Conservation (phyloP, 30 jellyfish, hydroid and myxozoan genomes). For the Turritopsis dohrnii region DNA sequence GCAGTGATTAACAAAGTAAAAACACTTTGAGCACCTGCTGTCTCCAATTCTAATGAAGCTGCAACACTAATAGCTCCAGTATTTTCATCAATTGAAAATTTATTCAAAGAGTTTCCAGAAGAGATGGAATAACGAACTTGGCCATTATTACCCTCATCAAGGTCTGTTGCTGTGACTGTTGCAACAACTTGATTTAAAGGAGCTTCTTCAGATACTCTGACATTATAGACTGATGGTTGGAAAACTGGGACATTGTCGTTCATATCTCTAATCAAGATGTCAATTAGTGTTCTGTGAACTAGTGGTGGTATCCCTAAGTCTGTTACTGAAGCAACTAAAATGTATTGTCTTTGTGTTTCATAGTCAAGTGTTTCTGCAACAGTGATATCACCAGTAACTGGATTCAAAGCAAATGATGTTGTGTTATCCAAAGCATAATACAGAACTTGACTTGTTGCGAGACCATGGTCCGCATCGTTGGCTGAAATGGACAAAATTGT, state of each 20-base stretch:
- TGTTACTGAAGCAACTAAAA: slow-evolving; percentile 63
- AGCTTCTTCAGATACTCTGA: slow-evolving; percentile 80
- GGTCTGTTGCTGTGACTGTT: slow-evolving; percentile 64
- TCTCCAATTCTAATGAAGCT: slow-evolving; percentile 33
- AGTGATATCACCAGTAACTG: slow-evolving; percentile 53
- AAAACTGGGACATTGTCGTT: slow-evolving; percentile 77
- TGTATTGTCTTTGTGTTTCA: slow-evolving; percentile 46
- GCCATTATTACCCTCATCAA: slow-evolving; percentile 55
- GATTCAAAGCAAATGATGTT: slow-evolving; percentile 48
- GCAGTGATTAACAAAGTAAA: slow-evolving; percentile 43
- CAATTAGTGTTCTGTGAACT: slow-evolving; percentile 50
- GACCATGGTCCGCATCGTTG: slow-evolving; percentile 60
- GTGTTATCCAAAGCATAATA: slow-evolving; percentile 59
- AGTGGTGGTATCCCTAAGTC: slow-evolving; percentile 78
- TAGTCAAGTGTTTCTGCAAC: slow-evolving; percentile 43
- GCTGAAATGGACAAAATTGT: slow-evolving; percentile 50
- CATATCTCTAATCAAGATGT: slow-evolving; percentile 50
- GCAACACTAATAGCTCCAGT: slow-evolving; percentile 60
- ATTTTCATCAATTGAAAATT: slow-evolving; percentile 25
- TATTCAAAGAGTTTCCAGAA: slow-evolving; percentile 22
- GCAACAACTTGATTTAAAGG: slow-evolving; percentile 33
- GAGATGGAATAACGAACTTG: slow-evolving; percentile 36
- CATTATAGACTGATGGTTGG: slow-evolving; percentile 31
- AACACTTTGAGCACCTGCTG: slow-evolving; percentile 36
- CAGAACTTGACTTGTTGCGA: slow-evolving; percentile 21